These are phyloP conservation scores for Hippocampus comes DNA, from an alignment of 2,113 vertebrate genomes.

Conservation along the genomic window DNA sequence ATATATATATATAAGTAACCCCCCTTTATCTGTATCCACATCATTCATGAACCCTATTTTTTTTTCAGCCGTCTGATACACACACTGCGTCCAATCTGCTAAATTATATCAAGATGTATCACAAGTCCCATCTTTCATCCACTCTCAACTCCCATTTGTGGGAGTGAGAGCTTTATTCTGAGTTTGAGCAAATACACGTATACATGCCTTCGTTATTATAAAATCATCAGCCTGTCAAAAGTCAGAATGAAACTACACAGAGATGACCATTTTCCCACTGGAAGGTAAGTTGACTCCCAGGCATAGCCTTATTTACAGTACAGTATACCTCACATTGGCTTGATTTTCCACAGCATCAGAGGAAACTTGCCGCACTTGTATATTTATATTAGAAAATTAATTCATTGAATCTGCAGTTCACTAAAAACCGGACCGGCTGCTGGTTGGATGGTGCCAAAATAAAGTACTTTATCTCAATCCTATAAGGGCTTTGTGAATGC, in stretches of 20 bases:
- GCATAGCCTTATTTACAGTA: conserved; percentile 13
- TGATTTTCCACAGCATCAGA: conserved; percentile 35
- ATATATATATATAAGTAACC: not conserved
- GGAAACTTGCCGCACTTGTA: conserved; percentile 19
- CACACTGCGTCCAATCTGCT: not conserved
- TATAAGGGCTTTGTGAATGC: not conserved
- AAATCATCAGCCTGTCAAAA: conserved; percentile 40
- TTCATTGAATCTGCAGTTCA: conserved; percentile 30
- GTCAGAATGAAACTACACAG: conserved; percentile 37
- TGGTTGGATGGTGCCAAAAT: conserved; percentile 15
- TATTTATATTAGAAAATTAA: conserved; percentile 44
- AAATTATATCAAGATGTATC: conserved; percentile 10
- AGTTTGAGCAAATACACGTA: conserved; percentile 38
- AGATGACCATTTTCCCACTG: conserved; percentile 33
- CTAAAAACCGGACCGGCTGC: conserved; percentile 22
- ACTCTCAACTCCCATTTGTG: conserved; percentile 27
- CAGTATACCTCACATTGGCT: conserved; percentile 14
- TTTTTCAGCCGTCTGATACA: not conserved
- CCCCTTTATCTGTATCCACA: not conserved
- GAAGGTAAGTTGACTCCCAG: conserved; percentile 26
- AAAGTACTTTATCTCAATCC: conserved; percentile 5
- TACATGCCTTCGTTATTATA: conserved; percentile 27
- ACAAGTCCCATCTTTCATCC: conserved; percentile 14
- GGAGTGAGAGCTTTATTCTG: conserved; percentile 37
- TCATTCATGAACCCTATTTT: not conserved